These are phyloP conservation scores for Drosophila kurseongensis DNA, from an alignment of 1,140 invertebrate genomes.

Conservation along the genomic window DNA sequence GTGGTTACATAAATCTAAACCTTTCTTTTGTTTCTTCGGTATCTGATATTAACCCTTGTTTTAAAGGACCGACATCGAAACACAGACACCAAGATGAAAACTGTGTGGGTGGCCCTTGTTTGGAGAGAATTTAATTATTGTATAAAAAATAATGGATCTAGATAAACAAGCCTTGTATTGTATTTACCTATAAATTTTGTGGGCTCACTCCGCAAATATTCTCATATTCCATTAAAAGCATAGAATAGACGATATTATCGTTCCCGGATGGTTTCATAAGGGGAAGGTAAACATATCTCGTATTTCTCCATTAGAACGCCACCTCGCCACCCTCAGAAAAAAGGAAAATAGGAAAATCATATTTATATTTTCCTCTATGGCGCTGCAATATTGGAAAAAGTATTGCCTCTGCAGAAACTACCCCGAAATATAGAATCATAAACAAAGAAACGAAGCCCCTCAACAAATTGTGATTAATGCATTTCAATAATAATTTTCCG, in stretches of 20 bases:
- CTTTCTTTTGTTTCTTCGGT: constrained; percentile 28
- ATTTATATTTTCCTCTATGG: constrained; percentile 22
- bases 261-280: constrained; percentile 21
- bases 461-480: constrained; percentile 73
- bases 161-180: constrained; percentile 8
- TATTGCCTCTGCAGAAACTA: constrained; percentile 32
- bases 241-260: constrained; percentile 31
- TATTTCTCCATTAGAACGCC: constrained; percentile 22
- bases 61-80: neutral
- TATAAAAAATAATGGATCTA: constrained; percentile 36
- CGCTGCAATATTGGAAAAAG: constrained; percentile 62
- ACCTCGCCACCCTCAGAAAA: constrained; percentile 9
- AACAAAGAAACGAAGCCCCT: constrained; percentile 33
- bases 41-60: constrained; percentile 8
- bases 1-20: constrained; percentile 14
- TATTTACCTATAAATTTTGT: constrained; percentile 33
- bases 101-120: constrained; percentile 16
- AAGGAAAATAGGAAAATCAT: constrained; percentile 6
- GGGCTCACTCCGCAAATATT: constrained; percentile 4
- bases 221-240: constrained; percentile 21
- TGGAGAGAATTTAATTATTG: constrained; percentile 21
- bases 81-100: neutral
- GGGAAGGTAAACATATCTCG: constrained; percentile 28
- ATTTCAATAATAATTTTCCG: constrained; percentile 63
- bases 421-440: constrained; percentile 23